Evolutionary conservation across 2,797 vertebrate species (phyloP).

Genomic region (Dicrostonyx torquatus): DNA sequence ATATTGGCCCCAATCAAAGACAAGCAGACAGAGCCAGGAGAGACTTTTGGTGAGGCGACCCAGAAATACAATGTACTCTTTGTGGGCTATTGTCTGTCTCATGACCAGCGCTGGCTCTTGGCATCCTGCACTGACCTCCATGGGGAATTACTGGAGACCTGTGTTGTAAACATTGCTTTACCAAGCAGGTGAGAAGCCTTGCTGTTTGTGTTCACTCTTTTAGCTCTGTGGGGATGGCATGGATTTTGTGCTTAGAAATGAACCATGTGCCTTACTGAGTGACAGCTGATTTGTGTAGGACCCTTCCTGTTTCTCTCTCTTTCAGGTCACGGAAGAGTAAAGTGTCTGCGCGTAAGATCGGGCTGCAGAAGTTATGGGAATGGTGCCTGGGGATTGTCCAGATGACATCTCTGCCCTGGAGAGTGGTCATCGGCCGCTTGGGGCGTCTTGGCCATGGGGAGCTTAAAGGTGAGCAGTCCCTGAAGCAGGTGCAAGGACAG

Average conservation of each 20-base stretch:
- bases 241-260: background rate
- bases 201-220: background rate
- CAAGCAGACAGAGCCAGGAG: conserved; percentile 95
- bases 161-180: conserved; percentile 96
- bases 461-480: conserved; percentile 91
- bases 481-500: background rate
- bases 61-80: conserved; percentile 96
- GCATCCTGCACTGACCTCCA: conserved; percentile 98
- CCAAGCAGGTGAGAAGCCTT: conserved; percentile 92
- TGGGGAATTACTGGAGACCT: conserved; percentile 95
- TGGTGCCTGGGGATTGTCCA: conserved; percentile 98
- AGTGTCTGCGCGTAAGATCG: conserved; percentile 95
- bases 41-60: conserved; percentile 93
- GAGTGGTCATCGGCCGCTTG: conserved; percentile 97
- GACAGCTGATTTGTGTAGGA: background rate
- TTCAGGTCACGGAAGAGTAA: conserved; percentile 93
- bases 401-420: conserved; percentile 98
- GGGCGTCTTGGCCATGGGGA: conserved; percentile 97
- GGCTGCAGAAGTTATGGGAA: conserved; percentile 98
- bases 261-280: background rate
- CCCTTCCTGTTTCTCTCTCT: background rate
- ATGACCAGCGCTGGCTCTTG: conserved; percentile 98
- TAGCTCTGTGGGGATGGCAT: background rate
- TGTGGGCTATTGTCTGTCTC: conserved; percentile 97
- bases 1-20: conserved; percentile 94